Conservation (phyloP, 2,888 invertebrate genomes). For the Labia minor region DNA sequence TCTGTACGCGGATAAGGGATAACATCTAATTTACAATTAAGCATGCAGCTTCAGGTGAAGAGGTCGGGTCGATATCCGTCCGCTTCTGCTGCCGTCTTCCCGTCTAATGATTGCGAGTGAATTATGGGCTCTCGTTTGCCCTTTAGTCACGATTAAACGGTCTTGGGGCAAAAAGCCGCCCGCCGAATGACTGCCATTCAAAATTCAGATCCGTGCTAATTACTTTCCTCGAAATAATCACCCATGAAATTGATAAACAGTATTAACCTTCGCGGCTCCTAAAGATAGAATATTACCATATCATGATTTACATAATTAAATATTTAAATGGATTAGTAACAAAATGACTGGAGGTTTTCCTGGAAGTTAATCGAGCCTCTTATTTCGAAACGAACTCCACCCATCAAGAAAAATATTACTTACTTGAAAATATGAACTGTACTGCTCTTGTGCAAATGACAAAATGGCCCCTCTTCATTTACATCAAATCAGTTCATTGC, state of each 20-base stretch:
- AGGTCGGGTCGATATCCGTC: too few species aligned
- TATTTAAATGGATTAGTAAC: not conserved
- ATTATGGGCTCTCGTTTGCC: not conserved
- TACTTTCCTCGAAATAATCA: slow-evolving; percentile 2
- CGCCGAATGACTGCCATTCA: not conserved
- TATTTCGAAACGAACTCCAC: too few species aligned
- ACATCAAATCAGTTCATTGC: too few species aligned
- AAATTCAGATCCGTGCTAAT: not conserved
- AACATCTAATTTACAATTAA: slow-evolving; percentile 8
- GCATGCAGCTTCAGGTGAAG: not conserved
- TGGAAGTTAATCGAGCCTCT: too few species aligned
- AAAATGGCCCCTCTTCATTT: too few species aligned
- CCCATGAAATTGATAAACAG: slow-evolving; percentile 13
- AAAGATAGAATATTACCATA: not conserved
- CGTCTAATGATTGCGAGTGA: not conserved
- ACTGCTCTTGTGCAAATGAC: too few species aligned
- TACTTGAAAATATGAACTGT: too few species aligned
- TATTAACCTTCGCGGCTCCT: not conserved
- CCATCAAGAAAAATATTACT: too few species aligned
- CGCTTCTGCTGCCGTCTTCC: too few species aligned
- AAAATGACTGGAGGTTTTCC: too few species aligned
- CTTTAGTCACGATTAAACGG: not conserved
- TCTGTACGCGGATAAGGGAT: not conserved
- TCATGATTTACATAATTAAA: slow-evolving; percentile 4
- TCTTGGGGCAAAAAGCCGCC: not conserved